Evolutionary conservation across 2,888 invertebrate genomes (phyloP).

Genomic region (Pyrocoelia pectoralis): DNA sequence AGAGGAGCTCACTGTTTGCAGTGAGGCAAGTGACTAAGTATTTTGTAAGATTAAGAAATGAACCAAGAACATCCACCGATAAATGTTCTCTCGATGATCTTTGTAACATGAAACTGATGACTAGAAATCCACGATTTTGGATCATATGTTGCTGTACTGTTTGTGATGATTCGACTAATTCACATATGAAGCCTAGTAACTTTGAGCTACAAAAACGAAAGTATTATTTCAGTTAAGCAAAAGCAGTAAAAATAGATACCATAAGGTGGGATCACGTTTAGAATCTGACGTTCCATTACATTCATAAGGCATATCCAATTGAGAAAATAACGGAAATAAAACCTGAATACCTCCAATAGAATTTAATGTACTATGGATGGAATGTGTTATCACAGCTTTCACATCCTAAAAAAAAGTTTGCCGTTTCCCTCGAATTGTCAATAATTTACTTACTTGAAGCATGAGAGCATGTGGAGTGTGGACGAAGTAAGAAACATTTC

Average conservation of each 20-base stretch:
- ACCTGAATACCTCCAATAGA: constrained; percentile 99
- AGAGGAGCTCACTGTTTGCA: constrained; percentile 88
- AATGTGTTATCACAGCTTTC: constrained; percentile 98
- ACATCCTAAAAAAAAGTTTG: constrained; percentile 80
- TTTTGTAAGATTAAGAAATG: constrained; percentile 90
- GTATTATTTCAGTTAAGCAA: not conserved
- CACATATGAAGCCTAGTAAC: constrained; percentile 95
- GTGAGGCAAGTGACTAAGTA: constrained; percentile 93
- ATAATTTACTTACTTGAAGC: constrained; percentile 78
- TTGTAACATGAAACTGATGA: constrained; percentile 96
- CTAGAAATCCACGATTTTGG: constrained; percentile 97
- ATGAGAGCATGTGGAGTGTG: constrained; percentile 99
- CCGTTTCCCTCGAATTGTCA: not conserved
- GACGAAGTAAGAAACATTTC: constrained; percentile 96
- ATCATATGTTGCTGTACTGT: constrained; percentile 99
- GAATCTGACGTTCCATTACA: constrained; percentile 74
- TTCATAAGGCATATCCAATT: constrained; percentile 94
- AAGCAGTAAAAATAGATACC: constrained; percentile 64
- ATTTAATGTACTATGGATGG: constrained; percentile 98
- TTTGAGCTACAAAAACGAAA: constrained; percentile 76
- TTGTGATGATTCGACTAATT: constrained; percentile 94
- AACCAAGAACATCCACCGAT: constrained; percentile 91
- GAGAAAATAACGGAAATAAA: constrained; percentile 96
- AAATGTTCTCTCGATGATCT: constrained; percentile 92
- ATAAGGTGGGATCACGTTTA: constrained; percentile 87